These are phyloP conservation scores for Dendronephthya gigantea DNA, from an alignment of 64 coral and sea anemone species.

Conservation along the genomic window DNA sequence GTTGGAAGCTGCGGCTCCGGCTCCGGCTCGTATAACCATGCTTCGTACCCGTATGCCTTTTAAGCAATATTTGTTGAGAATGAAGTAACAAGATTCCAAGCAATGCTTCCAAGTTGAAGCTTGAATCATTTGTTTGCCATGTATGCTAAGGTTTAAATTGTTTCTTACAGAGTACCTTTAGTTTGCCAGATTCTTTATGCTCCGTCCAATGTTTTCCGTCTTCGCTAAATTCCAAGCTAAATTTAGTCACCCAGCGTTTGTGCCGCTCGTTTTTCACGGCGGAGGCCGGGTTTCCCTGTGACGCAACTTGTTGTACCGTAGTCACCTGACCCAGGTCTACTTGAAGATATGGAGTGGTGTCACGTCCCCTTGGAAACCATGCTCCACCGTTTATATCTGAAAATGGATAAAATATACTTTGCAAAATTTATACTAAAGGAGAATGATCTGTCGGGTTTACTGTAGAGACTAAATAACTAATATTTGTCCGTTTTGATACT, in stretches of 20 bases:
- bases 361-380: not conserved
- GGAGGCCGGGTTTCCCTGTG: not conserved
- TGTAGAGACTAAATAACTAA: too few species aligned
- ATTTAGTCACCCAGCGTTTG: not conserved
- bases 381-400: not conserved
- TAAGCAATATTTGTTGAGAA: too few species aligned
- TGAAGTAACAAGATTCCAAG: too few species aligned
- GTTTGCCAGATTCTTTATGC: not conserved
- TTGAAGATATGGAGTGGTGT: not conserved
- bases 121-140: too few species aligned
- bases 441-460: not conserved
- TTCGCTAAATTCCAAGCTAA: not conserved
- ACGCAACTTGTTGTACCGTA: not conserved
- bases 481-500: too few species aligned
- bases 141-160: too few species aligned
- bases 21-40: too few species aligned
- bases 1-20: too few species aligned
- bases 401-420: not conserved
- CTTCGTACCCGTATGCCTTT: too few species aligned
- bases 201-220: not conserved
- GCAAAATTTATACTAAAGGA: not conserved
- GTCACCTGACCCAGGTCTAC: not conserved
- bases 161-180: too few species aligned
- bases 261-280: not conserved
- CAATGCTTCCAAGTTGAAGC: too few species aligned